Base-by-base conservation (phyloP, 2,113 vertebrate species). In the Lucifuga dentata region DNA sequence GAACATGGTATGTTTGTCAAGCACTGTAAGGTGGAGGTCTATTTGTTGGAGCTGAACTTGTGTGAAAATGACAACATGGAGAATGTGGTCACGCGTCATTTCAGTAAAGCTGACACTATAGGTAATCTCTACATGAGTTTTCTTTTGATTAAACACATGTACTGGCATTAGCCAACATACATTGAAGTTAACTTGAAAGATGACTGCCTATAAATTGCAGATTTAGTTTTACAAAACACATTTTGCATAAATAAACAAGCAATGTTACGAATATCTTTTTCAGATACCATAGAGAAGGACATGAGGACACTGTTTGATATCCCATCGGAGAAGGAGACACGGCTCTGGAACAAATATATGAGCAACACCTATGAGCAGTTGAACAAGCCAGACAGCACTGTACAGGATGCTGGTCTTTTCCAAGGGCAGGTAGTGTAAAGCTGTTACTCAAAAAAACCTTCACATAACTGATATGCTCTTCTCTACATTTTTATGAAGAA, bases 1-100 rank as follows among this genome's bases (percentile, higher is more conserved):
- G 97, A 99, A 81, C 95, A 98, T 8, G 98, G 98, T 67, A 92
- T 98, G 78, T 99, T 98, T 91, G 97, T 98, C 53, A 99, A 99
- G 88, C 95, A 99, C 86, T 99, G 95, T 79, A 98, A 99, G 75
- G 98, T 99, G 33, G 98, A 99, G 75, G 96, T 99, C 49, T 99
- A 99, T 90, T 93, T 98, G 73, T 85, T 98, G 50, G 97, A 99
- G 81, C 87, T 99, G 76, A 99, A 98, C 84, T 86, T 99, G 57
- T 97, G 96, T 13, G 95, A 98, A 78, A 95, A 95, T 83, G 95
- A 94, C 0, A 91, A 98, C 85, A 95, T 95, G 41, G 92, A 95
- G 46, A 95, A 94, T 16, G 83, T 95, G 19, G 68, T 97, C 52
- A 95, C 94, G 9, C 94, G 95, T 23, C 95, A 96, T 87, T 99